Conservation (phyloP, 2,797 vertebrate species). For the Phalanger gymnotis region DNA sequence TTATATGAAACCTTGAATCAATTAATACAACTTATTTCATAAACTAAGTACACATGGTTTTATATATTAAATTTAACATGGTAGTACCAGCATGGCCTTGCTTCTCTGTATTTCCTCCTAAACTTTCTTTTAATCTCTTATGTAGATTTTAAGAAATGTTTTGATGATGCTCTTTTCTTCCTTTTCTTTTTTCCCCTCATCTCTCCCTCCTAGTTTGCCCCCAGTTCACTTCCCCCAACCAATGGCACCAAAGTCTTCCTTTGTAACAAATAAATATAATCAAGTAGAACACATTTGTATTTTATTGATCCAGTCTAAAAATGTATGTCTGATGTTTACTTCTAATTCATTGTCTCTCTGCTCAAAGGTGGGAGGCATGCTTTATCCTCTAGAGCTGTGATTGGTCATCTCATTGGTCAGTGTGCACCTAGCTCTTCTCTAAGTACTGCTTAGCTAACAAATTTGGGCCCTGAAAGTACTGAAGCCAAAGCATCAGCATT, state of each 20-base stretch:
- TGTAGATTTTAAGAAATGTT: neutral
- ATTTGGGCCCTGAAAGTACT: neutral
- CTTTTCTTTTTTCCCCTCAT: neutral
- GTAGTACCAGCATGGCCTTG: neutral
- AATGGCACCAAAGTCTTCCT: neutral
- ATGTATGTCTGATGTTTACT: neutral
- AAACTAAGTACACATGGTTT: neutral
- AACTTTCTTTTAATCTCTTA: neutral
- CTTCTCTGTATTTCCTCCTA: neutral
- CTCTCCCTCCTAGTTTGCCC: neutral
- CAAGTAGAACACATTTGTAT: neutral
- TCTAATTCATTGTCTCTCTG: neutral
- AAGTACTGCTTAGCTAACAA: neutral
- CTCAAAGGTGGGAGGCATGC: neutral
- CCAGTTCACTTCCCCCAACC: neutral
- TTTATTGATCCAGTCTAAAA: neutral
- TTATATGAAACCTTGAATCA: neutral
- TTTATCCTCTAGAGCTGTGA: neutral
- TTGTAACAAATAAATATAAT: neutral
- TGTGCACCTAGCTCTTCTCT: neutral
- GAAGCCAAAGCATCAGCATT: neutral
- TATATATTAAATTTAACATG: neutral
- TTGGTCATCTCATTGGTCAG: neutral
- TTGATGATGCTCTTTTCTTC: neutral
- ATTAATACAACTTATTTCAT: neutral